A percentile compares a stretch with the other conserved stretches of the same genome.
phyloP scores from a whole-genome alignment of 2,888 invertebrate species.

The Empis livida region DNA sequence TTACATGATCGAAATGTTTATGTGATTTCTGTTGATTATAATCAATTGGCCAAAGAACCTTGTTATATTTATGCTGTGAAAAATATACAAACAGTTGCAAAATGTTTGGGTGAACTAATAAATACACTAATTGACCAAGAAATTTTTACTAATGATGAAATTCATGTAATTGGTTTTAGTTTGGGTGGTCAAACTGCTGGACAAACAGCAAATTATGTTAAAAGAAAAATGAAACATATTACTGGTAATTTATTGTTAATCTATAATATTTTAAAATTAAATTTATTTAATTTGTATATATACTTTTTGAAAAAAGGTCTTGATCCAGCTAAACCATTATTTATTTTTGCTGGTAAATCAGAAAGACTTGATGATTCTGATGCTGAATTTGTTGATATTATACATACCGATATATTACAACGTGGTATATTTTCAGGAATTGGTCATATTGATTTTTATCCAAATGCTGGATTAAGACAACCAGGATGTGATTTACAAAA shows the following conservation, averaged over 20 bases:
- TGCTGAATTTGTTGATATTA: slow-evolving; percentile 48
- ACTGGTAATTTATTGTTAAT: slow-evolving; percentile 36
- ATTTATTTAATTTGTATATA: too few species aligned
- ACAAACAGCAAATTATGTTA: slow-evolving; percentile 37
- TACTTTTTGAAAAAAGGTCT: slow-evolving; percentile 37
- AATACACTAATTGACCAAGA: slow-evolving; percentile 37
- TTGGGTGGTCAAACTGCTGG: slow-evolving; percentile 50
- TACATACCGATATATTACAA: slow-evolving; percentile 47
- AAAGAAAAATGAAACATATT: slow-evolving; percentile 39
- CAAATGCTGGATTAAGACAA: slow-evolving; percentile 44
- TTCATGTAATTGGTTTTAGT: slow-evolving; percentile 53
- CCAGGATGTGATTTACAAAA: slow-evolving; percentile 41
- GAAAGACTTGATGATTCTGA: slow-evolving; percentile 43
- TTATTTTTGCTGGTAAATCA: slow-evolving; percentile 36
- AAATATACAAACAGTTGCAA: slow-evolving; percentile 46
- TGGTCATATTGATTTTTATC: slow-evolving; percentile 45
- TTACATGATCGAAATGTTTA: slow-evolving; percentile 44
- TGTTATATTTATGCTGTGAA: slow-evolving; percentile 46
- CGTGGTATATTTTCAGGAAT: slow-evolving; percentile 41
- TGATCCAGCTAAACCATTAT: slow-evolving; percentile 54
- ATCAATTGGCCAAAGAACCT: slow-evolving; percentile 42
- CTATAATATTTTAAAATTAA: background rate
- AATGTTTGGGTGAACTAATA: slow-evolving; percentile 45
- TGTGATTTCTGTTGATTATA: slow-evolving; percentile 49
- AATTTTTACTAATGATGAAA: slow-evolving; percentile 34